A percentile compares a stretch with the other conserved stretches of the same genome.
These are phyloP conservation scores for Polydrusus pterygomalis DNA, from an alignment of 2,888 invertebrate species.

Conservation along the genomic window DNA sequence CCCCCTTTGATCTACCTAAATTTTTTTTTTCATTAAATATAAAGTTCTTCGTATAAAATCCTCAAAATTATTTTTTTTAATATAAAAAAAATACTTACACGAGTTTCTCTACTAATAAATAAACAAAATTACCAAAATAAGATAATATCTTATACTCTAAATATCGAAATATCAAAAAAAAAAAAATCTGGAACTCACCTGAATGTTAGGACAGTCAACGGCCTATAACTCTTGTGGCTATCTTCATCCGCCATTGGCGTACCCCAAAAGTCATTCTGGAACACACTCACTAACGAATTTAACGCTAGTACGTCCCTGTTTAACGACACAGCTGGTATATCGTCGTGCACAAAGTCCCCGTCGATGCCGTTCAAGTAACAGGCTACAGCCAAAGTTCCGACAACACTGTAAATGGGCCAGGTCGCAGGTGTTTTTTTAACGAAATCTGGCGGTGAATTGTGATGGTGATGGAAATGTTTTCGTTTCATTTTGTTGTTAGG, in stretches of 20 bases:
- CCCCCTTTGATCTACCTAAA: too few relatives aligned
- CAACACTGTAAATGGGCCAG: constrained; percentile 79
- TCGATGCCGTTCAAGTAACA: constrained; percentile 84
- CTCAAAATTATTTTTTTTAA: too few relatives aligned
- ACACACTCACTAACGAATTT: constrained; percentile 77
- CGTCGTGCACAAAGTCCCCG: constrained; percentile 92
- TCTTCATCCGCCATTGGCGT: constrained; percentile 86
- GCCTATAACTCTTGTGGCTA: constrained; percentile 92
- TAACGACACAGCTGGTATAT: constrained; percentile 87
- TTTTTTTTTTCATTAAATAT: too few relatives aligned
- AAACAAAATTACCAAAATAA: too few relatives aligned
- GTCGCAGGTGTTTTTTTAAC: constrained; percentile 71
- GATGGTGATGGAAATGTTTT: constrained; percentile 33
- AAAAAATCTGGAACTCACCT: constrained; percentile 78
- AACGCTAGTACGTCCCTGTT: constrained; percentile 87
- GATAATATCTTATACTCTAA: neutral
- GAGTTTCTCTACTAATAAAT: too few relatives aligned
- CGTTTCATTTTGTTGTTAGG: constrained; percentile 27
- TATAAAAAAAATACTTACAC: too few relatives aligned
- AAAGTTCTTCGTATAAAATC: too few relatives aligned
- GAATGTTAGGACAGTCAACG: constrained; percentile 88
- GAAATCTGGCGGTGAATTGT: constrained; percentile 62
- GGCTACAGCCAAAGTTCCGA: constrained; percentile 79
- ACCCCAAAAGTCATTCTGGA: constrained; percentile 93
- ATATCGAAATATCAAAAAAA: too few relatives aligned